Evolutionary conservation across 2,113 vertebrate species (phyloP).

Genomic region (Corythaeola cristata): DNA sequence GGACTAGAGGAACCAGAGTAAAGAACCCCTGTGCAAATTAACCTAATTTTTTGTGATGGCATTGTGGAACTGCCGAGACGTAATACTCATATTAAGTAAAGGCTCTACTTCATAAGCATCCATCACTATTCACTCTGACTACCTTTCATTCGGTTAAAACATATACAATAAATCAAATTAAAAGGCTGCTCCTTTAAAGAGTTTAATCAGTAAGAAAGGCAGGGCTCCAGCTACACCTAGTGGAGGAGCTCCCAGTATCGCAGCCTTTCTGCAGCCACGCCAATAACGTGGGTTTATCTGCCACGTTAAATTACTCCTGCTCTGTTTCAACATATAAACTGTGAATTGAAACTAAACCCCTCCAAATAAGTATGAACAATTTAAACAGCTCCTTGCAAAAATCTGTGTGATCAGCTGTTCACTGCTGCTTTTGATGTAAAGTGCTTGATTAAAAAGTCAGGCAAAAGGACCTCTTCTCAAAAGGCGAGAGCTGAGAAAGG

Average conservation of each 20-base stretch:
- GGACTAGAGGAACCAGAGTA: neutral
- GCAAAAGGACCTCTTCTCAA: neutral
- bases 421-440: neutral
- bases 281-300: fast-evolving
- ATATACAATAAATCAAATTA: neutral
- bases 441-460: neutral
- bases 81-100: neutral
- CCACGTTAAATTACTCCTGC: neutral
- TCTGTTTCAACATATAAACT: neutral
- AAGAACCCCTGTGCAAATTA: neutral
- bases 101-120: neutral
- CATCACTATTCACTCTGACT: neutral
- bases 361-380: neutral
- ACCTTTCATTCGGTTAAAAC: neutral
- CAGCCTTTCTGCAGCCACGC: neutral
- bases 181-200: neutral
- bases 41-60: neutral
- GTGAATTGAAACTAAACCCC: neutral
- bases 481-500: neutral
- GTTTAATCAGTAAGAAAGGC: neutral
- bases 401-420: neutral
- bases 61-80: neutral
- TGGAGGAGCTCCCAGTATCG: slow-evolving; percentile 20
- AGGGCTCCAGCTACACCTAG: slow-evolving; percentile 71
- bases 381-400: neutral